These are phyloP conservation scores for Meta bourneti DNA, from an alignment of 2,888 invertebrate species.

Conservation along the genomic window DNA sequence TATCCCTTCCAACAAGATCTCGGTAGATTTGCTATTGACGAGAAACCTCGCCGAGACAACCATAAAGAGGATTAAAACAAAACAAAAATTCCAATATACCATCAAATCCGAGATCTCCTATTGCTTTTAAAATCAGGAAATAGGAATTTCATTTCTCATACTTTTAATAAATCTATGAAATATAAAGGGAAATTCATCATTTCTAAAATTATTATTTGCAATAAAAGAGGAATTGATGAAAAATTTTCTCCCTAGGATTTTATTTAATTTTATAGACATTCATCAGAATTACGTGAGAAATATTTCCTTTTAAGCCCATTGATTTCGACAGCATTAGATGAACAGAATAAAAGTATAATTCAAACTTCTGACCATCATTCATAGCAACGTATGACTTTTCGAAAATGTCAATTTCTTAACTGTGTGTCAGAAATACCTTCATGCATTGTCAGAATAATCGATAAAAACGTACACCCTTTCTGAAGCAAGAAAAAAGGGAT, in stretches of 20 bases:
- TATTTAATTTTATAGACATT: not conserved
- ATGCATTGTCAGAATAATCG: not conserved
- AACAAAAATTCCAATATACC: too few relatives aligned
- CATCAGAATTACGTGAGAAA: not conserved
- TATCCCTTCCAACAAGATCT: too few relatives aligned
- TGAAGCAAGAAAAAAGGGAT: not conserved
- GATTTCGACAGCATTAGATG: not conserved
- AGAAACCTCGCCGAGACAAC: too few relatives aligned
- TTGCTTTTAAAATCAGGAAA: too few relatives aligned
- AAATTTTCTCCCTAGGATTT: not conserved
- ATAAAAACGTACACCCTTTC: not conserved
- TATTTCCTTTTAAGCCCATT: not conserved
- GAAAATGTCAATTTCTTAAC: not conserved
- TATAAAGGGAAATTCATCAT: not conserved
- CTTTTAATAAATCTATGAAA: not conserved
- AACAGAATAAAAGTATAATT: not conserved
- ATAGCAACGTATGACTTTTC: not conserved
- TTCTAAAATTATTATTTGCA: not conserved
- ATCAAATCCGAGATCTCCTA: too few relatives aligned
- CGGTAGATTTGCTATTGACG: too few relatives aligned
- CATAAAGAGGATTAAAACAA: too few relatives aligned
- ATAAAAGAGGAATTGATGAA: not conserved
- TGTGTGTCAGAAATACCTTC: not conserved
- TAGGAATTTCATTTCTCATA: too few relatives aligned
- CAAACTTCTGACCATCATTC: not conserved